Percentiles rank a stretch among this genome's conserved stretches.
Conservation (phyloP, 1,140 invertebrate species). For the Drosophila orosa region DNA sequence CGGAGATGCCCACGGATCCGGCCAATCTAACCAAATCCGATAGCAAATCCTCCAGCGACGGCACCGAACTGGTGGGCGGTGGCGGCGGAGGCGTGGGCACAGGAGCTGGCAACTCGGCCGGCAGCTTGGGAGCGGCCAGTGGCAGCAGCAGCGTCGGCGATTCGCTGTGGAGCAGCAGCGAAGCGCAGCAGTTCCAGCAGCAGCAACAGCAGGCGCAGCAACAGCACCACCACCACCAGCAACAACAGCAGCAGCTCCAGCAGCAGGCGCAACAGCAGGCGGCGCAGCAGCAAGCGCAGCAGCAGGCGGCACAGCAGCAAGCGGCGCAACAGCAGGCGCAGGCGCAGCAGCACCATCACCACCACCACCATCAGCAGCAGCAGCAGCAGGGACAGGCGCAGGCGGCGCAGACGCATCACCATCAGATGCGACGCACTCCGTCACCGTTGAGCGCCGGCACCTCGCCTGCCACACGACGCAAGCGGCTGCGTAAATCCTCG, state of each 20-base stretch:
- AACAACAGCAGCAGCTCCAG: constrained; percentile 68
- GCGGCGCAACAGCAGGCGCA: constrained; percentile 70
- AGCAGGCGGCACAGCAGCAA: constrained; percentile 70
- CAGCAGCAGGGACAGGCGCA: constrained; percentile 69
- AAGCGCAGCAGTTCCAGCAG: constrained; percentile 80
- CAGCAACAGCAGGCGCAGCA: constrained; percentile 73
- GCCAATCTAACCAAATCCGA: constrained; percentile 88
- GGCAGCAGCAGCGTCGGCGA: constrained; percentile 76
- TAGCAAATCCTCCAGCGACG: constrained; percentile 85
- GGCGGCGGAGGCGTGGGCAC: constrained; percentile 48
- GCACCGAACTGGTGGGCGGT: constrained; percentile 69
- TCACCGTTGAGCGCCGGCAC: constrained; percentile 79
- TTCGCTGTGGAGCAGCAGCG: constrained; percentile 81
- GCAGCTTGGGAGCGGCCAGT: constrained; percentile 64
- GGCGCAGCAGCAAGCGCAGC: constrained; percentile 73
- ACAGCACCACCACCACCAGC: constrained; percentile 65
- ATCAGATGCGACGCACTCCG: constrained; percentile 79
- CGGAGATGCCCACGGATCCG: constrained; percentile 91
- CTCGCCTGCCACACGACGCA: constrained; percentile 85
- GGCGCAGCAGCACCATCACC: constrained; percentile 73
- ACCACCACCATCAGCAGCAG: constrained; percentile 63
- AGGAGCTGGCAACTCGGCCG: constrained; percentile 48
- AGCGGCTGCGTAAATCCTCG: constrained; percentile 90
- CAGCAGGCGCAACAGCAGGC: constrained; percentile 67
- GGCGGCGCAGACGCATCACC: constrained; percentile 71